phyloP scores from a whole-genome alignment of 2,888 invertebrate species.

The Folsomia manolachei region DNA sequence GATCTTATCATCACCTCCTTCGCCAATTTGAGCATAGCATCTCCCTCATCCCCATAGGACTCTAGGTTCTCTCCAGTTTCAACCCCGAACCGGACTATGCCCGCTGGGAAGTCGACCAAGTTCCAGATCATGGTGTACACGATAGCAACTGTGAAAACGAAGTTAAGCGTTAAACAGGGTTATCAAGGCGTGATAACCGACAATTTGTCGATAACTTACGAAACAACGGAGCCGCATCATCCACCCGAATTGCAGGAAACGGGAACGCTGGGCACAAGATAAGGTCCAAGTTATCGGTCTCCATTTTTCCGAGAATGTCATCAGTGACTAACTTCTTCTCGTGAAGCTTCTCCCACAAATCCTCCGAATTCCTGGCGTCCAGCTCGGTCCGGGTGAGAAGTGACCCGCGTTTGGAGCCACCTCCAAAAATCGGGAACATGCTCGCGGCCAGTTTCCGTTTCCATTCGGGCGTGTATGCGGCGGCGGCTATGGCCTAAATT shows the following conservation, averaged over 20 bases:
- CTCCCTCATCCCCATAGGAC: constrained; percentile 30
- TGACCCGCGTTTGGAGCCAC: constrained; percentile 14
- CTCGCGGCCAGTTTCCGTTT: neutral
- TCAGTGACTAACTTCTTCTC: constrained; percentile 21
- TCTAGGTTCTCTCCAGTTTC: constrained; percentile 39
- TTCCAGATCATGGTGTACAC: constrained; percentile 51
- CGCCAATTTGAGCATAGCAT: constrained; percentile 34
- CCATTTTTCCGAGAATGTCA: constrained; percentile 34
- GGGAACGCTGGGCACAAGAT: constrained; percentile 53
- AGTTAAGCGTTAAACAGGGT: too few relatives aligned
- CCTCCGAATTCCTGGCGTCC: constrained; percentile 28
- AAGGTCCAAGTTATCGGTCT: constrained; percentile 51
- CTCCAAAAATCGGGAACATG: constrained; percentile 5
- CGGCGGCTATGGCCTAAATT: neutral
- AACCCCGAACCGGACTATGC: constrained; percentile 27
- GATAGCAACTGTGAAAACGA: constrained; percentile 18
- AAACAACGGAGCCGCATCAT: constrained; percentile 22
- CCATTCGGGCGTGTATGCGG: constrained; percentile 9
- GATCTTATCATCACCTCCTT: constrained; percentile 36
- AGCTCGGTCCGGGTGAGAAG: constrained; percentile 14
- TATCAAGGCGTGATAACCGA: too few relatives aligned
- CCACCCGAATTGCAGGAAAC: constrained; percentile 40
- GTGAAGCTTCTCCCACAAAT: constrained; percentile 28
- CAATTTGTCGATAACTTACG: constrained; percentile 20
- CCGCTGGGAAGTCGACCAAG: constrained; percentile 40